Percentiles rank a stretch among this genome's conserved stretches.
Conservation (phyloP, 2,797 vertebrate genomes). For the Pogonophryne albipinna region DNA sequence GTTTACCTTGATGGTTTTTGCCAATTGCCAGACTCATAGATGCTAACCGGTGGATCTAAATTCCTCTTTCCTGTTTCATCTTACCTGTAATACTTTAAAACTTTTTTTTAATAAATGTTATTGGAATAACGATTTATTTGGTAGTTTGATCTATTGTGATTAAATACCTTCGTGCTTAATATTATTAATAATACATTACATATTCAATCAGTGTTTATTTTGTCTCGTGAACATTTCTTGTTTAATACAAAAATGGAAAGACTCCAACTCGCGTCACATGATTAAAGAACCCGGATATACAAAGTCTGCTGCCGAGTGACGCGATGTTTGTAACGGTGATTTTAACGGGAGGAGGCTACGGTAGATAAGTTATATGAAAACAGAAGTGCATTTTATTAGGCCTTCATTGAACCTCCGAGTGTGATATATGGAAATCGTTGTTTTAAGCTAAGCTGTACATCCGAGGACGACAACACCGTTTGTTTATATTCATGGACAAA, state of each 20-base stretch:
- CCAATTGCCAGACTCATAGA: not conserved
- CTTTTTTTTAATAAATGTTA: not conserved
- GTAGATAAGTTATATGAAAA: not conserved
- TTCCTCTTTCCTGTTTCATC: not conserved
- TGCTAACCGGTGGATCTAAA: not conserved
- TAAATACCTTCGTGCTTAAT: not conserved
- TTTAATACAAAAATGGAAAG: not conserved
- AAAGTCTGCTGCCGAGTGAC: constrained; percentile 38
- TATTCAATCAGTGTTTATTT: not conserved
- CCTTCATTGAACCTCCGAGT: rapidly evolving
- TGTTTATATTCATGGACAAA: constrained; percentile 82
- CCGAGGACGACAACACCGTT: not conserved
- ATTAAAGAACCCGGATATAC: constrained; percentile 74
- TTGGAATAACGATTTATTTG: not conserved
- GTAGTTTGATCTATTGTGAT: not conserved
- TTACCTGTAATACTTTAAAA: not conserved
- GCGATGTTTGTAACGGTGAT: constrained; percentile 1
- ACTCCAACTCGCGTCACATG: constrained; percentile 65
- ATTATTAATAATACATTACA: not conserved
- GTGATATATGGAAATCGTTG: not conserved
- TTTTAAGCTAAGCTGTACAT: not conserved
- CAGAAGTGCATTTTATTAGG: not conserved
- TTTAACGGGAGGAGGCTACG: constrained; percentile 33
- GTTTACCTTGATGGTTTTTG: too few relatives aligned
- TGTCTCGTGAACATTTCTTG: not conserved